Evolutionary conservation across 2,888 invertebrate species (phyloP), one percentile per base, ranked within the genome.

Genomic region (Campoplex nolae): DNA sequence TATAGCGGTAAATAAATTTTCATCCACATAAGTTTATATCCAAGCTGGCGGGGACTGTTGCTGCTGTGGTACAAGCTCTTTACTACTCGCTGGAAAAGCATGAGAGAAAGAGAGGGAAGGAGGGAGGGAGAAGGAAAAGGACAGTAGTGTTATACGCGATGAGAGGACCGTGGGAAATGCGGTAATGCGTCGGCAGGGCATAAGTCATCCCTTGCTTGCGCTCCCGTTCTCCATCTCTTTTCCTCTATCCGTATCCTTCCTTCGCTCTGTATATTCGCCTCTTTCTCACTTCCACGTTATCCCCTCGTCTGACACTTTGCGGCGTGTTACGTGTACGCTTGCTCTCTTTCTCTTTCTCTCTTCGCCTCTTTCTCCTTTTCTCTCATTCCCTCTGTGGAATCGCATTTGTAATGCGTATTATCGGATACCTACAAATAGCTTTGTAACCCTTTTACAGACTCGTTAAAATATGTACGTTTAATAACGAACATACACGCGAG

Each of bases 1-100:
- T 79, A 65, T 88, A 84, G 83, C 86, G 88, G 89, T 89, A 88
- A 90, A 90, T 90, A 88, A 89, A 90, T 90, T 89, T 86, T 88
- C 89, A 88, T 87, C 86, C 85, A 82, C 83, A 42, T 23, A 73
- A 89, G 88, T 88, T 88, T 86, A 88, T 87, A 89, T 85, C 83
- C 79, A 78, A 83, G 54, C 68, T 32, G 77, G 77, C 65, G 83
- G 68, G 83, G 68, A 70, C 70, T 58, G 48, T 51, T 76, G 68
- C 35, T 45, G 74, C 56, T 65, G 76, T 67, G 48, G 83, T 83
- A 83, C 84, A 83, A 73, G 74, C 83, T 80, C 80, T 84, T 83
- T 58, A 67, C 77, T 58, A 71, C 77, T 80, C 51, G 42, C 23
- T 56, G 56, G 68, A 45, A 70, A 76, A 76, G 68, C 16, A 45